A percentile compares a stretch with the other conserved stretches of the same genome.
Conservation (phyloP, 2,888 invertebrate species). For the Bedellia somnulentella region DNA sequence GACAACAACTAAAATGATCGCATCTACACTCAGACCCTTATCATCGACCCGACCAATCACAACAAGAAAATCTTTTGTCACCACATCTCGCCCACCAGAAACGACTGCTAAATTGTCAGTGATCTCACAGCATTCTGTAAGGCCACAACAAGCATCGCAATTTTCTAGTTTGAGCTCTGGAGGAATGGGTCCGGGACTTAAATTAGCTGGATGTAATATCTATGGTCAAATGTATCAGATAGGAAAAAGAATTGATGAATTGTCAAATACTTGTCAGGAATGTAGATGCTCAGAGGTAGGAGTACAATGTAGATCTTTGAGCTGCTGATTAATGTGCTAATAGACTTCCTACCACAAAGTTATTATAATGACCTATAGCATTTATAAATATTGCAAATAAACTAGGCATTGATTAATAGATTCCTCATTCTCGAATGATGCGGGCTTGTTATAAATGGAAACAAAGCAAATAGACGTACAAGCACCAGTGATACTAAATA, state of each 20-base stretch:
- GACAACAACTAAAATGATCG: neutral
- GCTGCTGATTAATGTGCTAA: conserved; percentile 33
- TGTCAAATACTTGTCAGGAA: conserved; percentile 79
- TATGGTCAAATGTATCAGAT: conserved; percentile 87
- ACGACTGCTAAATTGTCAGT: conserved; percentile 14
- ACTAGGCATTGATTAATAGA: no score
- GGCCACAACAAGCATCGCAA: no score
- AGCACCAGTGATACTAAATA: no score
- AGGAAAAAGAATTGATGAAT: conserved; percentile 77
- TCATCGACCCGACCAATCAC: conserved; percentile 15
- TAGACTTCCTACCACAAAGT: no score
- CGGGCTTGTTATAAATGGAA: no score
- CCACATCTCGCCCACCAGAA: conserved; percentile 9
- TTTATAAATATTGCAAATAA: no score
- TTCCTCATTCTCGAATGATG: no score
- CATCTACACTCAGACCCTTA: neutral
- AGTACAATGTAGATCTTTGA: conserved; percentile 75
- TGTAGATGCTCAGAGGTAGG: conserved; percentile 87
- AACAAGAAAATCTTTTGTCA: conserved; percentile 9
- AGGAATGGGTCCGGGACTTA: conserved; percentile 58
- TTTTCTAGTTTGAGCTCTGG: no score
- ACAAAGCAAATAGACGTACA: no score
- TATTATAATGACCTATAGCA: no score
- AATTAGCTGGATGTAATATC: conserved; percentile 86
- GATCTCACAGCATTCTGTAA: no score